These are phyloP conservation scores for Drosophila multiciliata DNA, from an alignment of 2,888 invertebrate species.

Conservation along the genomic window DNA sequence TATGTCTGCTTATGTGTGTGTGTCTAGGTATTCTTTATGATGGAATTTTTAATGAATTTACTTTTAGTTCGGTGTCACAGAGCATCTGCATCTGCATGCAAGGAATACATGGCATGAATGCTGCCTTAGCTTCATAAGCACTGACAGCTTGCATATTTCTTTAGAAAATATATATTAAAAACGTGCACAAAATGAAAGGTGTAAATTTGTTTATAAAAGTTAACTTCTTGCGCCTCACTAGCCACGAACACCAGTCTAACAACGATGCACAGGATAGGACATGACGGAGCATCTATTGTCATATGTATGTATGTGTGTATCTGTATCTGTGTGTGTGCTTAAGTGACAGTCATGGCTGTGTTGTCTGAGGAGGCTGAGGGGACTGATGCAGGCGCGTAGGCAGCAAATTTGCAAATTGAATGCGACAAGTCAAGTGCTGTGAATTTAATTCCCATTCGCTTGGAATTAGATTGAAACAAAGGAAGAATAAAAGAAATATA, in stretches of 20 bases:
- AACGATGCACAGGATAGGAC: slow-evolving; percentile 46
- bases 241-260: slow-evolving; percentile 16
- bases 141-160: slow-evolving; percentile 64
- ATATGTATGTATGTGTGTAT: slow-evolving; percentile 1
- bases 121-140: slow-evolving; percentile 40
- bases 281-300: slow-evolving; percentile 55
- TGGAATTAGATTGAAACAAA: slow-evolving; percentile 62
- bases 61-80: slow-evolving; percentile 76
- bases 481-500: slow-evolving; percentile 25
- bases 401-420: slow-evolving; percentile 69
- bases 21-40: slow-evolving; percentile 70
- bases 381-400: slow-evolving; percentile 1
- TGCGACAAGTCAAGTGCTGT: slow-evolving; percentile 77
- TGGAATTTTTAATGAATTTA: slow-evolving; percentile 80
- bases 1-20: not conserved
- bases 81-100: slow-evolving; percentile 54
- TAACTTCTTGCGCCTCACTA: slow-evolving; percentile 59
- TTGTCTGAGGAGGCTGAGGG: not conserved
- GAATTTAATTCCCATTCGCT: slow-evolving; percentile 75
- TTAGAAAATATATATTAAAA: slow-evolving; percentile 65
- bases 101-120: slow-evolving; percentile 28
- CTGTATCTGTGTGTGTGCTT: slow-evolving; percentile 1
- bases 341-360: slow-evolving; percentile 41
- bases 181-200: slow-evolving; percentile 75
- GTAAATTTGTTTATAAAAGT: slow-evolving; percentile 76